Evolutionary conservation across 1,140 invertebrate species (phyloP), one percentile per base, ranked within the genome.

Genomic region (Laupala kohalensis): DNA sequence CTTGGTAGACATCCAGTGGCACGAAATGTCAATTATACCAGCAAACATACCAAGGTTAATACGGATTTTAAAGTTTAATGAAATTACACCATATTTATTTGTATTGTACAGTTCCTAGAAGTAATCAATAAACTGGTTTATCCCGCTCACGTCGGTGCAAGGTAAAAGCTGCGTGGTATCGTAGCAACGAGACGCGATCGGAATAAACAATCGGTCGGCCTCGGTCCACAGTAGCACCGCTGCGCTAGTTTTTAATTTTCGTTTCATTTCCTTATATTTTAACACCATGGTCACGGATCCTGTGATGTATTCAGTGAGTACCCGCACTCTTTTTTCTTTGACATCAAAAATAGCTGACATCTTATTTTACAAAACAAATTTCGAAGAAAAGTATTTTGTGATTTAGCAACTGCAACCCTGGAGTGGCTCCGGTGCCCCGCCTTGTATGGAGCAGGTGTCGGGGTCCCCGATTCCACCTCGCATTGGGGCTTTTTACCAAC

Each of bases 401-500:
- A 4, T 71, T 6, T 73, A 90, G 87, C 85, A 86, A 84, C 77
- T 86, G 25, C 84, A 86, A 78, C 81, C 84, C 81, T 86, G 85
- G 85, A 85, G 80, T 72, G 81, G 80, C n/a, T 79, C 83, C 37
- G 84, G 81, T 12, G 84, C 83, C 15, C 79, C 80, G 26, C 85
- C 86, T 6, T 87, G 85, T 71, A 85, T 87, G 85, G 86, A 87
- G 72, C 84, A 74, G 24, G 70, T 72, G 27, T 74, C 66, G 15
- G 73, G 70, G 0, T 2, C 81, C 6, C 77, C 82, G 6, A 76
- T 86, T 30, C 82, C 86, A 4, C 70, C 80, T 1, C 79, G 84
- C 53, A 78, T 84, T 24, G 84, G 82, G 28, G 79, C 74, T 62
- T n/a, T n/a, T n/a, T 76, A 71, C 67, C 75, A 77, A 73, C 82